These are phyloP conservation scores for Ciconia maguari DNA, from an alignment of 2,113 vertebrate genomes.

Conservation along the genomic window DNA sequence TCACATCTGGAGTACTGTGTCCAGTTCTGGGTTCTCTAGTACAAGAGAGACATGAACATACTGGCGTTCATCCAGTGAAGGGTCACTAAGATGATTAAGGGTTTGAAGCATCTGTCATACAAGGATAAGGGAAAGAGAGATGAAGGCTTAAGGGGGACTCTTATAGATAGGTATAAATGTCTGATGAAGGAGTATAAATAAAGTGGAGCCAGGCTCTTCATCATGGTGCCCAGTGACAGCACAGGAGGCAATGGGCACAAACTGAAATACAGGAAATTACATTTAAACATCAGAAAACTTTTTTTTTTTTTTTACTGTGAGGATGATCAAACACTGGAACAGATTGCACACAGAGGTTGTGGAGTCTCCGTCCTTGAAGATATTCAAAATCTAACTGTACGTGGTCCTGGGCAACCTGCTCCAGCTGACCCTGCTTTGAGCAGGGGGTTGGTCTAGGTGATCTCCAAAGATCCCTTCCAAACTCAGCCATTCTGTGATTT, in stretches of 20 bases:
- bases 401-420: background rate
- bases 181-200: background rate
- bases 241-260: background rate
- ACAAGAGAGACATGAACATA: background rate
- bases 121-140: background rate
- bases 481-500: background rate
- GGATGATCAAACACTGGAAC: background rate
- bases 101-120: background rate
- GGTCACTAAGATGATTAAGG: background rate
- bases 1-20: background rate
- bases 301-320: background rate
- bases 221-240: background rate
- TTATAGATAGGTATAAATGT: background rate
- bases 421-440: background rate
- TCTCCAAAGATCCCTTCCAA: background rate
- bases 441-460: background rate
- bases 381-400: background rate
- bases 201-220: background rate
- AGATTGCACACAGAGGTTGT: background rate
- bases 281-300: background rate
- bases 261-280: background rate
- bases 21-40: background rate
- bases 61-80: background rate
- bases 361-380: background rate
- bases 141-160: background rate